These are phyloP conservation scores for Incurvaria masculella DNA, from an alignment of 2,888 invertebrate species.

Conservation along the genomic window DNA sequence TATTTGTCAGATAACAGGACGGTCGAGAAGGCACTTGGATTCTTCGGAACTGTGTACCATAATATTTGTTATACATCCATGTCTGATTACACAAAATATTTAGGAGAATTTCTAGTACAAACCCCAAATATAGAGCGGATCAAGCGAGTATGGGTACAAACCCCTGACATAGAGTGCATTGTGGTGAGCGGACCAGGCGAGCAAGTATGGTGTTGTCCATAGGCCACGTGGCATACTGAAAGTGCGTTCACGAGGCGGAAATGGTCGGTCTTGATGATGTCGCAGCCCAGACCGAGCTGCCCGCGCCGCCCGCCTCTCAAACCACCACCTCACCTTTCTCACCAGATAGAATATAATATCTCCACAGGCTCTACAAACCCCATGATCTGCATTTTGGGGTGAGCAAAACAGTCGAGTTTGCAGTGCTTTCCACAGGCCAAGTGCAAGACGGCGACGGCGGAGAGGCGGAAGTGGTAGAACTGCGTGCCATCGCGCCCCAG, in stretches of 20 bases:
- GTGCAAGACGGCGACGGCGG: conserved; percentile 49
- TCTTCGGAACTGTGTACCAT: no score
- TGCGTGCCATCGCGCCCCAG: conserved; percentile 37
- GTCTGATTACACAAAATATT: no score
- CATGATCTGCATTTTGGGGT: conserved; percentile 63
- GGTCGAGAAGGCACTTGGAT: no score
- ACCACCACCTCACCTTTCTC: no score
- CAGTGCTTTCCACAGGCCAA: conserved; percentile 82
- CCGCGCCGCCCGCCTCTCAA: conserved; percentile 67
- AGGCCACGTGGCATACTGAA: conserved; percentile 65
- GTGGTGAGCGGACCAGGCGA: conserved; percentile 51
- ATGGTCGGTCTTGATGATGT: conserved; percentile 31
- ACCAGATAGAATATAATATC: no score
- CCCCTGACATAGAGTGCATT: conserved; percentile 71
- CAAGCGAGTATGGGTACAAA: no score
- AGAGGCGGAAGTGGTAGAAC: conserved; percentile 34
- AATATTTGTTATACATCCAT: no score
- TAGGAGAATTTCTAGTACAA: no score
- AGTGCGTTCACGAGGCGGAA: no score
- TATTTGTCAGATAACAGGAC: no score
- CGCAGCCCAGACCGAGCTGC: conserved; percentile 60
- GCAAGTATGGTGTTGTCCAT: conserved; percentile 81
- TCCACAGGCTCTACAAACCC: no score
- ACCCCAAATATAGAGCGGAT: no score
- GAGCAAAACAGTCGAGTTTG: conserved; percentile 57